Base-by-base conservation (phyloP, 2,113 vertebrate genomes). In the Notiomystis cincta region DNA sequence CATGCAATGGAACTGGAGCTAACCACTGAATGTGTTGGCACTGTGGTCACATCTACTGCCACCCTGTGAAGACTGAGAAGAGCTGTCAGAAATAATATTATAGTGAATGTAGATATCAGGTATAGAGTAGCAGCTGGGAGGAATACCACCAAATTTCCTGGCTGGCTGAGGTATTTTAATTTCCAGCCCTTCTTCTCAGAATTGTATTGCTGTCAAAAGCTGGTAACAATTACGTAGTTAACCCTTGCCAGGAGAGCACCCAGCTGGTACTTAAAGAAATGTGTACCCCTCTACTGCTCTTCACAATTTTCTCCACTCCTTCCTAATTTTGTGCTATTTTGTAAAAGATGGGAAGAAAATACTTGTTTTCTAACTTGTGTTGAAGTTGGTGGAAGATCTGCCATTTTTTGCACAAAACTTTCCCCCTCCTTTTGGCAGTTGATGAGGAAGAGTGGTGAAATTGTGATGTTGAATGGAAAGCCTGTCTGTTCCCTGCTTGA, bases 61-160 rank as follows among this genome's bases (percentile, higher is more conserved):
- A 35, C 30, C 42, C 24, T 66, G 9, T 38, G 54, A 37, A 48
- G 66, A 8, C 47, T 31, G 44, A 75, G 60, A 35, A 78, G 30
- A 77, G 27, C 35, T 58, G 24, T 82, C 64, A 27, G 67, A 88
- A 86, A 73, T 19, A 70, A 58, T 60, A 4, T 7, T 50, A 4
- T 13, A 15, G 21, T 51, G 35, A 70, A 33, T 0, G 0, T 11
- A 35, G 13, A 6, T 62, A 14, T 38, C 21, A 40, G 44, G 24
- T 83, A 9, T 47, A 62, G 64, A 37, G 17, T 81, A 71, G 56
- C 31, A 33, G 5, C 2, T 60, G 12, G 40, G 64, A 91, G 57
- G 35, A 60, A 16, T 44, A 27, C 22, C 35, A 45, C 51, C 25
- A 33, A 9, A 28, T 88, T 82, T 90, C 38, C 35, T 86, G 57